A percentile compares a stretch with the other conserved stretches of the same genome.
phyloP scores from a whole-genome alignment of 2,888 invertebrate species.

The Tiliacea citrago region DNA sequence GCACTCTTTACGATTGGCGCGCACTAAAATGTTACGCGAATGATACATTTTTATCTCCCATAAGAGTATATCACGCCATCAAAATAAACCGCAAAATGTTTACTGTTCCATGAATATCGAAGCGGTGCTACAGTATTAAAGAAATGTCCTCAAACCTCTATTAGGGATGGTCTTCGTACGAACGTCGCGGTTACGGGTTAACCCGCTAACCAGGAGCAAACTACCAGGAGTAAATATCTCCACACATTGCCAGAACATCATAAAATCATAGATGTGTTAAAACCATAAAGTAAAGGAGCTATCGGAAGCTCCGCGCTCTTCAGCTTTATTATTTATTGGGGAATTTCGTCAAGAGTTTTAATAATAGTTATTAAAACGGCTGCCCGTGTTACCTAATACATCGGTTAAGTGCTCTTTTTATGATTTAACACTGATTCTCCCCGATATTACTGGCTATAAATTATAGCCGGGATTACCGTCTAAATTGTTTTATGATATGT shows the following conservation, averaged over 20 bases:
- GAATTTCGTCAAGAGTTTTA: constrained; percentile 86
- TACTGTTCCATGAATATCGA: constrained; percentile 67
- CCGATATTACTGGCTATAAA: constrained; percentile 86
- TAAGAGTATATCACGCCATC: constrained; percentile 77
- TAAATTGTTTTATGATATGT: constrained; percentile 89
- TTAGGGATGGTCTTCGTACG: neutral
- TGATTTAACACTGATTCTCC: constrained; percentile 88
- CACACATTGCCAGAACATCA: constrained; percentile 64
- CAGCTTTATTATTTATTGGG: constrained; percentile 83
- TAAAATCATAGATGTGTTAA: constrained; percentile 74
- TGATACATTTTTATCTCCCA: constrained; percentile 86
- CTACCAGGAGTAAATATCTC: constrained; percentile 61
- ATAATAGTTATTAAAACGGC: constrained; percentile 89
- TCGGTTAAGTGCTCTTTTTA: constrained; percentile 87
- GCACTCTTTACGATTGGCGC: constrained; percentile 89
- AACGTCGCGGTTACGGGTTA: neutral
- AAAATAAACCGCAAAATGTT: constrained; percentile 73
- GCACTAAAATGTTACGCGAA: constrained; percentile 85
- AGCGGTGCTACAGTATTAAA: constrained; percentile 39
- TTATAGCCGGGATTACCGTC: constrained; percentile 82
- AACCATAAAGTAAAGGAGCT: constrained; percentile 69
- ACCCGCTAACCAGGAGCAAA: constrained; percentile 58
- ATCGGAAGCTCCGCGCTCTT: constrained; percentile 73
- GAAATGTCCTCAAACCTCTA: constrained; percentile 33
- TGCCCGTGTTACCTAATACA: constrained; percentile 87